Base-by-base conservation (phyloP, 2,797 vertebrate genomes). In the Cynodonichthys magdalenae region DNA sequence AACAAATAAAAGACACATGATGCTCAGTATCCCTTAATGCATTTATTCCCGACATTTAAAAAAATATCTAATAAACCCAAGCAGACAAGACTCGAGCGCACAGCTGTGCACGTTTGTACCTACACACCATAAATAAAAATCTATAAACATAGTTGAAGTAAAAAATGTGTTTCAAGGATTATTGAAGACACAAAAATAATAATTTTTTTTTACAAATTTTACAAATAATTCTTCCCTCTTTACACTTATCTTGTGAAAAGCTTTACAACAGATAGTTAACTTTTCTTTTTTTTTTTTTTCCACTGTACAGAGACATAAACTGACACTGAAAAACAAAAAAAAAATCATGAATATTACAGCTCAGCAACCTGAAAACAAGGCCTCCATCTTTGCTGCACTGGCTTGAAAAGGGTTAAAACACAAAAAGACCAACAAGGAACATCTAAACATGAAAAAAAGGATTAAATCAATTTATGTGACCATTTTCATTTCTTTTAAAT, bases 21-120 rank as follows among this genome's bases (percentile, higher is more conserved):
- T 27, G 3, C 52, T 78, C 24, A 69, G 67, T 60, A 64, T 74
- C 75, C 66, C 75, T 82, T 80, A 81, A 88, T 85, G 74, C 65
- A 84, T 92, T 91, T 92, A 90, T 84, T 90, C 63, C 74, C 60
- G 68, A 91, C 91, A 91, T 91, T 92, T 86, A 83, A 91, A 93
- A 92, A 93, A 92, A 90, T 89, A 89, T 89, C 89, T 88, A 84
- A 84, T 82, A 82, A 90, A 90, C 84, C 79, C 71, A 86, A 92
- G 81, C 87, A 80, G 84, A 90, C 81, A 44, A 79, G 75, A 87
- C 71, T 59, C 24, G 87, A 39, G 36, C 84, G 82, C 82, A 75
- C 27, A 62, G 76, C 71, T 74, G 86, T 86, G 88, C 79, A 18
- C 78, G 64, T 83, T 76, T 77, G 81, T 85, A 90, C 86, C 78